Evolutionary conservation across 2,888 invertebrate species (phyloP), one percentile per base, ranked within the genome.

Genomic region (Drosophila ustulata): DNA sequence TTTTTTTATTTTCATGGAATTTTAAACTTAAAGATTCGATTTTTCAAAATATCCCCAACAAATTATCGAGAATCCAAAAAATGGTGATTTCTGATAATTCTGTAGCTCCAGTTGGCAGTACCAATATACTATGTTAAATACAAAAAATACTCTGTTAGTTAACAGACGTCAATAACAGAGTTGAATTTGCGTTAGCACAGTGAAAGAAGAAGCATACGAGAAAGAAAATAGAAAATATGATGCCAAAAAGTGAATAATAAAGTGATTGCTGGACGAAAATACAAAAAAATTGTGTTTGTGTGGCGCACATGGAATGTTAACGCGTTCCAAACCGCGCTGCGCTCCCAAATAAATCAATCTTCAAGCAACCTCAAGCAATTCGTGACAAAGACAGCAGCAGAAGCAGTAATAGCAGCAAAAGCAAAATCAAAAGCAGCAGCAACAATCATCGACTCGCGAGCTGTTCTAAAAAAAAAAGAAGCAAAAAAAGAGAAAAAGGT

Each of bases 171-270:
- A 55, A 62, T 55, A 75, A 55, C 71, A 73, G 59, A 46, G 49
- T 26, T 61, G 26, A 66, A 45, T 61, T 66, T 57, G 73, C 61
- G 61, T 72, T 66, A 72, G 46, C 57, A 30, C 34, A 59, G 66
- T 56, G 30, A 52, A 58, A 66, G 64, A 65, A 75, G 75, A 71
- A 75, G 75, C 56, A 75, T 23, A 66, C 28, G 64, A 32, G 75
- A 80, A 85, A 75, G 82, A 85, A 81, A 81, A 81, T 81, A 81
- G 79, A 81, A 81, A 81, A 79, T 83, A 82, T 68, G 78, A 75
- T 75, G 78, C 74, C 47, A 80, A 80, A 73, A 82, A 78, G 68
- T 69, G 72, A 68, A 78, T 72, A 84, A 78, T 82, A 68, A 73
- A 75, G 71, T 84, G 72, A 71, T 58, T 65, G 59, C 64, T 47